These are phyloP conservation scores for Sinopyrophorus schimmeli DNA, from an alignment of 2,888 invertebrate species.

Conservation along the genomic window DNA sequence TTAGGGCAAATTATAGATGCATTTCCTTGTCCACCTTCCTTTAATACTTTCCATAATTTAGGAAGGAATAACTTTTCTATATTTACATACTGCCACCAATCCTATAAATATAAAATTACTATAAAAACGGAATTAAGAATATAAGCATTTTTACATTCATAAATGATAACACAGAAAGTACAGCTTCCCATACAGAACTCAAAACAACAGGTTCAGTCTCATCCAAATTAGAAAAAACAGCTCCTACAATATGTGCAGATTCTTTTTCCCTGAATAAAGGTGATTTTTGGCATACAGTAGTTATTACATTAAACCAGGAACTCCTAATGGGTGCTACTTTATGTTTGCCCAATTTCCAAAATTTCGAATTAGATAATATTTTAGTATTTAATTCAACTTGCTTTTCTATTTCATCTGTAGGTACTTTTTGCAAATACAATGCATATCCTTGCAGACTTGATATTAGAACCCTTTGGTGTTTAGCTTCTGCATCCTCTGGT, in stretches of 20 bases:
- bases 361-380: slow-evolving; percentile 64
- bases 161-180: slow-evolving; percentile 63
- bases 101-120: slow-evolving; percentile 56
- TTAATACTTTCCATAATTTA: slow-evolving; percentile 68
- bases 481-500: slow-evolving; percentile 69
- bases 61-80: slow-evolving; percentile 74
- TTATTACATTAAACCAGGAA: slow-evolving; percentile 71
- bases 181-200: slow-evolving; percentile 74
- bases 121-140: too few species aligned
- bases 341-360: slow-evolving; percentile 73
- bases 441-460: slow-evolving; percentile 69
- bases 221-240: slow-evolving; percentile 67
- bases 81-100: slow-evolving; percentile 72
- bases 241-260: slow-evolving; percentile 60
- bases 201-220: slow-evolving; percentile 70
- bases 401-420: slow-evolving; percentile 58
- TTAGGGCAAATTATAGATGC: slow-evolving; percentile 73
- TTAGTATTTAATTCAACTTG: slow-evolving; percentile 53
- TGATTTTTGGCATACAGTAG: slow-evolving; percentile 64
- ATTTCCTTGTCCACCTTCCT: slow-evolving; percentile 76
- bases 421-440: slow-evolving; percentile 63
- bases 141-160: slow-evolving; percentile 62
- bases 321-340: slow-evolving; percentile 57
- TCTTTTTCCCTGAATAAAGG: slow-evolving; percentile 59
- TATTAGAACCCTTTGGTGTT: slow-evolving; percentile 67